Base-by-base conservation (phyloP, 2,113 vertebrate species). In the Danionella cerebrum region DNA sequence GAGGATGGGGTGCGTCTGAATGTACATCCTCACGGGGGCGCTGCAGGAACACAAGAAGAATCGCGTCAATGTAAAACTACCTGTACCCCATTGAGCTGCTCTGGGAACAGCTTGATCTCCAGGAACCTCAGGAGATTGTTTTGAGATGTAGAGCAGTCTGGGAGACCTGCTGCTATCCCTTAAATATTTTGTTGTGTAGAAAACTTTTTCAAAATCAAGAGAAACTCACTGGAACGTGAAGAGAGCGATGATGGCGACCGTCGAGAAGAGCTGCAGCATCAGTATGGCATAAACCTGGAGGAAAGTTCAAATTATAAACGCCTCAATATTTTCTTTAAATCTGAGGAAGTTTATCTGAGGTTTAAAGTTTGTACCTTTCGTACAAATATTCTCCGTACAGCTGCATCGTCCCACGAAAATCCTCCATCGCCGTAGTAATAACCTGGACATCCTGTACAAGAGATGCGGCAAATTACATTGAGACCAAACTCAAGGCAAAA, bases 211-310 rank as follows among this genome's bases (percentile, higher is more conserved):
- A 27, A 18, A 5, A 13, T 8, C 41, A 47, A 10, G 3, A 38
- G 35, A 4, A 1, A 76, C 82, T 86, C 82, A 98, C 95, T 90
- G 93, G 86, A 98, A 98, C n/a, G 93, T 94, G 80, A 98, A 98
- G 74, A 98, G 85, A 45, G 88, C 84, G 65, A 98, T 91, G 0
- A 98, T 83, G 1, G 76, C 77, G 0, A 94, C 58, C 0, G 94
- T 94, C 42, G 93, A 80, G 22, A 92, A 72, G 53, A 96, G 86
- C 88, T 97, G 95, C 12, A 91, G 67, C 86, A 91, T 80, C 63
- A 98, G 87, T 67, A 97, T 97, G 76, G 90, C 86, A 0, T 98
- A 98, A 73, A 98, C 96, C 95, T 98, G 81, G 41, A 57, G 3
- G 1, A 39, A 42, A 13, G 22, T 38, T 5, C 0, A 38, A 13